Percentiles rank a stretch among this genome's conserved stretches.
phyloP scores from a whole-genome alignment of 2,113 vertebrate species.

The Vulpes vulpes region DNA sequence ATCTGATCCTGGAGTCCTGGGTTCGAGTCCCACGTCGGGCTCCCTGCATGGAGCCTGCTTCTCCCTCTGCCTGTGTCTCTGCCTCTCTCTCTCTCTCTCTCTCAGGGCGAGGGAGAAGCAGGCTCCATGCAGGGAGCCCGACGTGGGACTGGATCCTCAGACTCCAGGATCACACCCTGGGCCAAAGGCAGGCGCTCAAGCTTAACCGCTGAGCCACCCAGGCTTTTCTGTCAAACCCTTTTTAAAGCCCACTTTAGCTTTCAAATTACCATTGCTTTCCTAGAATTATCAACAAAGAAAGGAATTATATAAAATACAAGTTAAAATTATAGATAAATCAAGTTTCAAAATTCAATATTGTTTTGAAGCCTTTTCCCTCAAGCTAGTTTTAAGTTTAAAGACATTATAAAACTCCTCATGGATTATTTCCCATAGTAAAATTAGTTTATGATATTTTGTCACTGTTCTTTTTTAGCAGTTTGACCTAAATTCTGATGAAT shows the following conservation, averaged over 20 bases:
- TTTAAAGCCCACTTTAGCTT: slow-evolving; percentile 35
- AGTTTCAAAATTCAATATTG: slow-evolving; percentile 38
- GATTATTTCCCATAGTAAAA: not conserved
- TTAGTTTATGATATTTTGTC: slow-evolving; percentile 22
- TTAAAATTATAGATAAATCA: not conserved
- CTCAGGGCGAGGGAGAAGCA: too few relatives aligned
- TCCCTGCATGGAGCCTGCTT: too few relatives aligned
- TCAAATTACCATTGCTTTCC: not conserved
- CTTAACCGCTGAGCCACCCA: too few relatives aligned
- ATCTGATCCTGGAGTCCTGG: too few relatives aligned
- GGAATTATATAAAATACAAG: slow-evolving; percentile 22
- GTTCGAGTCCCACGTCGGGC: too few relatives aligned
- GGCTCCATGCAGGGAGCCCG: too few relatives aligned
- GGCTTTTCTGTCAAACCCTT: not conserved
- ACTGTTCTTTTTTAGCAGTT: slow-evolving; percentile 39
- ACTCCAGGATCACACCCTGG: too few relatives aligned
- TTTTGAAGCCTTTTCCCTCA: slow-evolving; percentile 13
- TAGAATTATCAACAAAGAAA: slow-evolving; percentile 35
- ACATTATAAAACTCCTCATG: not conserved
- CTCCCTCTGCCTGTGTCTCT: too few relatives aligned
- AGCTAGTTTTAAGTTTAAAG: slow-evolving; percentile 31
- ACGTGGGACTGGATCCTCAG: too few relatives aligned
- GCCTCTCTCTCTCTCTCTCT: too few relatives aligned
- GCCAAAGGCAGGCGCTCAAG: too few relatives aligned
- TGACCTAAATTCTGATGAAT: slow-evolving; percentile 30